Evolutionary conservation across 2,113 vertebrate species (phyloP).

Genomic region (Synodontis membranacea): DNA sequence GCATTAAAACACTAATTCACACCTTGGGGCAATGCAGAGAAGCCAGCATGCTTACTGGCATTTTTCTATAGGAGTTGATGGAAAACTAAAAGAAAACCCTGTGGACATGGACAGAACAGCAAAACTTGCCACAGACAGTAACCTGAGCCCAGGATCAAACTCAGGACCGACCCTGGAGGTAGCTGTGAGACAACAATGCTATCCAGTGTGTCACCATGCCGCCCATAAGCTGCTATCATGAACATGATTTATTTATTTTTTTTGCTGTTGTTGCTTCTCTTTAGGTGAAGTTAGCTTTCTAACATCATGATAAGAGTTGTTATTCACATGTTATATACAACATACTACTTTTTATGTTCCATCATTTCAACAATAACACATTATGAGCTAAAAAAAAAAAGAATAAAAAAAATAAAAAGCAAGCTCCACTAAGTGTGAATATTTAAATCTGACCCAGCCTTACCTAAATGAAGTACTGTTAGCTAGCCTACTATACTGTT

Average conservation of each 20-base stretch:
- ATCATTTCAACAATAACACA: neutral
- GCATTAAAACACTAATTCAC: neutral
- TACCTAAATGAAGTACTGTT: neutral
- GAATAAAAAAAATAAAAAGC: too few relatives aligned
- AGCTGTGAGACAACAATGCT: neutral
- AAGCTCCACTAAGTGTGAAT: neutral
- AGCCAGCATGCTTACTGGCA: neutral
- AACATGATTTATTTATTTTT: neutral
- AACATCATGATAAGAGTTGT: neutral
- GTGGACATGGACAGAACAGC: neutral
- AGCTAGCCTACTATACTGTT: neutral
- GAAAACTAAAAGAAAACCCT: neutral
- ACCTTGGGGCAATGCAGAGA: neutral
- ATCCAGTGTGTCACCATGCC: neutral
- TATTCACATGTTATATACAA: neutral
- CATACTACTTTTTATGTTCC: neutral
- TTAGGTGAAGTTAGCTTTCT: neutral
- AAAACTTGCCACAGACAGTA: neutral
- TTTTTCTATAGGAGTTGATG: too few relatives aligned
- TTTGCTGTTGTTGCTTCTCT: neutral
- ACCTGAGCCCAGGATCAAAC: neutral
- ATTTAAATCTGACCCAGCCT: neutral
- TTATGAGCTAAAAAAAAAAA: too few relatives aligned
- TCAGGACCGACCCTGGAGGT: neutral
- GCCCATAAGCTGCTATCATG: neutral